Percentiles rank a stretch among this genome's conserved stretches.
Evolutionary conservation across 2,888 invertebrate species (phyloP).

Genomic region (Micoletzkya japonica): DNA sequence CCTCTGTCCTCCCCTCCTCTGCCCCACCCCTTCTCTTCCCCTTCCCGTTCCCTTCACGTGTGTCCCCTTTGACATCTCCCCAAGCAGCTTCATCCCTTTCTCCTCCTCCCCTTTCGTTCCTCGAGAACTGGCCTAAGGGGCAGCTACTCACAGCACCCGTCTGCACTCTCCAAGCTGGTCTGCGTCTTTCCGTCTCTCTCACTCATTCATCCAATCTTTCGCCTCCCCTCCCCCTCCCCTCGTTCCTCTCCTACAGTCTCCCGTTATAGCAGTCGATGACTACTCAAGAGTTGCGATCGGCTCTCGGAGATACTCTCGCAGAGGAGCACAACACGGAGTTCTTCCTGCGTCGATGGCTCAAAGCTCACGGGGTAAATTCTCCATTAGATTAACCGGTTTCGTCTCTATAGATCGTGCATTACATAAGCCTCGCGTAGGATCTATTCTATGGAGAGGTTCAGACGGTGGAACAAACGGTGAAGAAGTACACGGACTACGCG

Average conservation of each 20-base stretch:
- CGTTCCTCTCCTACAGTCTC: constrained; percentile 5
- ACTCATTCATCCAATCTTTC: neutral
- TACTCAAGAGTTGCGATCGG: constrained; percentile 20
- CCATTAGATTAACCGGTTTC: neutral
- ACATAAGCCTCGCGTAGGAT: neutral
- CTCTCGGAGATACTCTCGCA: constrained; percentile 17
- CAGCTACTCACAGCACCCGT: too few relatives aligned
- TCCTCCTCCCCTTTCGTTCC: constrained; percentile 7
- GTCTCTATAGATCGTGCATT: neutral
- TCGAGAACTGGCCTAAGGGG: constrained; percentile 1
- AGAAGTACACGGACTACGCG: constrained; percentile 25
- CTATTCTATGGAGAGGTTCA: neutral
- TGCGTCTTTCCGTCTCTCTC: constrained; percentile 7
- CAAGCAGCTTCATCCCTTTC: constrained; percentile 7
- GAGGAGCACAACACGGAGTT: constrained; percentile 29
- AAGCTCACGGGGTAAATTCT: constrained; percentile 28
- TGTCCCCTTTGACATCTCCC: neutral
- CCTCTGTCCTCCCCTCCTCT: neutral
- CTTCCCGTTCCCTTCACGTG: constrained; percentile 9
- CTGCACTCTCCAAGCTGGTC: constrained; percentile 27
- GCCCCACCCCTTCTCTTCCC: neutral
- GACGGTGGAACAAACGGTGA: constrained; percentile 18
- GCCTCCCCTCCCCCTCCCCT: constrained; percentile 8
- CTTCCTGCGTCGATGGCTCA: constrained; percentile 29
- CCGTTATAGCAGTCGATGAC: constrained; percentile 1